A percentile compares a stretch with the other conserved stretches of the same genome.
phyloP scores from a whole-genome alignment of 2,113 vertebrate species.

The Scophthalmus maximus region DNA sequence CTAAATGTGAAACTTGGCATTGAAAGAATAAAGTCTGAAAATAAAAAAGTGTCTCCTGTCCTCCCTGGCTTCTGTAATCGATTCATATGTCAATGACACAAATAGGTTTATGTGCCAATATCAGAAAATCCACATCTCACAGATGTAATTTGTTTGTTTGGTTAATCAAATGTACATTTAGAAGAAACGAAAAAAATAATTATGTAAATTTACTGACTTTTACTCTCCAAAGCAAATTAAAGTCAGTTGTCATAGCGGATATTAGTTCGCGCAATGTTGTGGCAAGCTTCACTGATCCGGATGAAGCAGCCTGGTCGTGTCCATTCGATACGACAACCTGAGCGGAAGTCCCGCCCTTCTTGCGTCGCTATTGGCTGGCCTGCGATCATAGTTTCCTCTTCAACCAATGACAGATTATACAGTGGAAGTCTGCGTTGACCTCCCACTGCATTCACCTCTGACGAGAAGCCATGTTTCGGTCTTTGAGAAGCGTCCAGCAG shows the following conservation, averaged over 20 bases:
- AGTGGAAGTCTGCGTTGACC: conserved; percentile 62
- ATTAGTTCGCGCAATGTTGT: not conserved
- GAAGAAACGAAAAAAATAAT: not conserved
- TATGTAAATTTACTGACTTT: conserved; percentile 3
- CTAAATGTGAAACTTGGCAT: no score
- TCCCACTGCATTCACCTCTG: conserved; percentile 77
- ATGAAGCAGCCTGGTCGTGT: conserved; percentile 31
- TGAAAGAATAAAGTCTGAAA: no score
- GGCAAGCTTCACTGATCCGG: conserved; percentile 49
- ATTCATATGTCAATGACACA: not conserved
- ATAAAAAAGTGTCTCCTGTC: no score
- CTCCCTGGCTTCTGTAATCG: no score
- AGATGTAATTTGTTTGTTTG: not conserved
- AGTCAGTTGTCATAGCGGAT: not conserved
- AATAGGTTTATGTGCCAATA: not conserved
- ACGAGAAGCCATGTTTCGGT: conserved; percentile 81
- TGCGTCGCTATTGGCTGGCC: conserved; percentile 47
- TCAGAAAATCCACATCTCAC: not conserved
- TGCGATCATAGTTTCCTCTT: conserved; percentile 4
- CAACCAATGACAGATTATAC: conserved; percentile 70
- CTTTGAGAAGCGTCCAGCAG: conserved; percentile 71
- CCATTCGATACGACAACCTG: conserved; percentile 38
- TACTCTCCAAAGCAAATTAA: conserved; percentile 20
- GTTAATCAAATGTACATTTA: not conserved
- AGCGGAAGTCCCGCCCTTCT: conserved; percentile 68